Conservation (phyloP, 2,888 invertebrate species). For the Cryptus viduatorius region DNA sequence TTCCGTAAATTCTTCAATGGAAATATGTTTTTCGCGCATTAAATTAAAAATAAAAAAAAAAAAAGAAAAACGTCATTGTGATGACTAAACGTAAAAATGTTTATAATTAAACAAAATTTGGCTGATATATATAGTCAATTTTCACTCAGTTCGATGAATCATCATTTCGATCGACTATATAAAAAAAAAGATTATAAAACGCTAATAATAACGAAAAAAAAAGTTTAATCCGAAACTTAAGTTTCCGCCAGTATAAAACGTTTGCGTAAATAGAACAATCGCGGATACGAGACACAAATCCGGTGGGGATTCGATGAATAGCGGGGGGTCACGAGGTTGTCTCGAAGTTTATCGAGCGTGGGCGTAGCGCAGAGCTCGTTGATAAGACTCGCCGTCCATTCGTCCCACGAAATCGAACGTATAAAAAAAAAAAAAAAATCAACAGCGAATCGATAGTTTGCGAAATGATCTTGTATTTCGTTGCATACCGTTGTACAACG, state of each 20-base stretch:
- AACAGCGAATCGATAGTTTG: constrained; percentile 33
- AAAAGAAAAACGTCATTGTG: too few relatives aligned
- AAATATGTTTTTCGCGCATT: neutral
- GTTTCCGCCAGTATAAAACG: neutral
- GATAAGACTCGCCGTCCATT: constrained; percentile 63
- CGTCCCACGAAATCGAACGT: constrained; percentile 52
- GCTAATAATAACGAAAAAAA: neutral
- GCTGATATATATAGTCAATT: too few relatives aligned
- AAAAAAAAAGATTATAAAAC: too few relatives aligned
- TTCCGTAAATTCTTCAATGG: neutral
- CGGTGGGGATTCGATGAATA: constrained; percentile 42
- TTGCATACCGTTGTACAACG: constrained; percentile 1
- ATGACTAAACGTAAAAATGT: neutral
- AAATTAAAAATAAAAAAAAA: neutral
- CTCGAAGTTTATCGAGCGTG: constrained; percentile 71
- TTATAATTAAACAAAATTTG: too few relatives aligned
- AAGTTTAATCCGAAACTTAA: neutral
- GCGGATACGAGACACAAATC: constrained; percentile 4
- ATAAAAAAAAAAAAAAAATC: constrained; percentile 4
- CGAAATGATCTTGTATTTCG: neutral
- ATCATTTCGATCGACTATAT: too few relatives aligned
- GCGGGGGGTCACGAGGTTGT: constrained; percentile 68
- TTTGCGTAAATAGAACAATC: constrained; percentile 2
- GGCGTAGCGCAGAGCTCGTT: constrained; percentile 67
- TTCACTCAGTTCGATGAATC: too few relatives aligned